These are phyloP conservation scores for Macropus fuliginosus DNA, from an alignment of 2,797 vertebrate genomes.

Conservation along the genomic window DNA sequence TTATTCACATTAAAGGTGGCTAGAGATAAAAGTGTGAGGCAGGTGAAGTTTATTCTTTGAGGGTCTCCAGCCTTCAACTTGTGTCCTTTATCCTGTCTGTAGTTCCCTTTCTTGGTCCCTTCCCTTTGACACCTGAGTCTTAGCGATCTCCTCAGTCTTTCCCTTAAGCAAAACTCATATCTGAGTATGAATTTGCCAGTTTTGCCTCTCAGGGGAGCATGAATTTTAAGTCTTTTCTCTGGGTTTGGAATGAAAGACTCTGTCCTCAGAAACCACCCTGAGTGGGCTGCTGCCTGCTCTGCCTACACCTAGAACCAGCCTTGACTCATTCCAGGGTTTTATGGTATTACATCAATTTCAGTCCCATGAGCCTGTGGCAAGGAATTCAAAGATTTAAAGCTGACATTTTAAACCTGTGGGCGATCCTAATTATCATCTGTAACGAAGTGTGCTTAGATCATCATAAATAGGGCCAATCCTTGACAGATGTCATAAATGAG, in stretches of 20 bases:
- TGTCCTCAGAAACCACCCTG: neutral
- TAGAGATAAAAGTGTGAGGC: neutral
- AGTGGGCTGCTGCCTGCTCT: neutral
- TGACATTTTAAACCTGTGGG: constrained; percentile 10
- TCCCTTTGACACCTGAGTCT: neutral
- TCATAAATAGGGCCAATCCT: constrained; percentile 34
- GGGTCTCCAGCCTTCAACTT: neutral
- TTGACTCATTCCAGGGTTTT: neutral
- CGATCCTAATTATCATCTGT: constrained; percentile 20
- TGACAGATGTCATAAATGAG: neutral
- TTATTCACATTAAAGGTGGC: neutral
- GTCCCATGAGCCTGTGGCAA: constrained; percentile 14
- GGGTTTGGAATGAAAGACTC: neutral
- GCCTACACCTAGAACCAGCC: neutral
- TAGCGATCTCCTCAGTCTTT: neutral
- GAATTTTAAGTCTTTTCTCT: neutral
- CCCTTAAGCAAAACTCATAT: neutral
- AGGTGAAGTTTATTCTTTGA: neutral
- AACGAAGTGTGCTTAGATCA: constrained; percentile 1
- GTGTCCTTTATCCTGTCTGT: neutral
- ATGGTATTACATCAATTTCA: constrained; percentile 24
- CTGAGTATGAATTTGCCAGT: neutral
- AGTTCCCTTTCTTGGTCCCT: neutral
- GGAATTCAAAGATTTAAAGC: neutral
- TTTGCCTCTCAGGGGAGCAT: neutral